These are phyloP conservation scores for Nicator chloris DNA, from an alignment of 2,113 vertebrate genomes.

Conservation along the genomic window DNA sequence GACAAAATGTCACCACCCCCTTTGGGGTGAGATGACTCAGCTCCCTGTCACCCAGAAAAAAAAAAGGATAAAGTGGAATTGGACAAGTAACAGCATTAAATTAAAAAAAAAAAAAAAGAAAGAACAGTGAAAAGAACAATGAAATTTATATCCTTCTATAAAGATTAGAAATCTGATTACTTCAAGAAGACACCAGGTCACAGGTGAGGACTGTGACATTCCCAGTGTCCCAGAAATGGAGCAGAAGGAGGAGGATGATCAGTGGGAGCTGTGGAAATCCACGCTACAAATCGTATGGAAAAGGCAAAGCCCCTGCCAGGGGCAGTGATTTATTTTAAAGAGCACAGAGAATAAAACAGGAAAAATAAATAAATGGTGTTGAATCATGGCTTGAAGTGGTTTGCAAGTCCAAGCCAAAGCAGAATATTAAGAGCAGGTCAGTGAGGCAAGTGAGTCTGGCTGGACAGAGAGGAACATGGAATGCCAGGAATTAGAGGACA, in stretches of 20 bases:
- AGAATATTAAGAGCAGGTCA: neutral
- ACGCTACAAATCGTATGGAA: neutral
- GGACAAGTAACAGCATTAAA: neutral
- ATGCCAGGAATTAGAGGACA: slow-evolving; percentile 42
- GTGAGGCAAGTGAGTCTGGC: slow-evolving; percentile 31
- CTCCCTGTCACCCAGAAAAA: neutral
- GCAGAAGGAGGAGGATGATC: neutral
- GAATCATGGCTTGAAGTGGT: neutral
- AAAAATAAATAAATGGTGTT: neutral
- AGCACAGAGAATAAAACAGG: neutral
- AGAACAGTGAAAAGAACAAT: neutral
- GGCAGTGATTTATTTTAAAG: neutral
- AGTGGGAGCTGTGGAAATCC: neutral
- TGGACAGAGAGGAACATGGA: neutral
- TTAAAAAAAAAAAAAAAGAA: no score
- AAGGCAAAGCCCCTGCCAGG: neutral
- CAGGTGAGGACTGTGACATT: neutral
- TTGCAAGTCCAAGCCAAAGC: neutral
- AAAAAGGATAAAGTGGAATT: neutral
- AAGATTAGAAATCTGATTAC: neutral
- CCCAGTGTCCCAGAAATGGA: neutral
- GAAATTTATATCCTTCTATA: neutral
- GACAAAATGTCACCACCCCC: neutral
- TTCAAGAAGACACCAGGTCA: neutral
- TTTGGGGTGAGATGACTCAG: neutral